Base-by-base conservation (phyloP, 2,888 invertebrate genomes). In the Epinotia bilunana region DNA sequence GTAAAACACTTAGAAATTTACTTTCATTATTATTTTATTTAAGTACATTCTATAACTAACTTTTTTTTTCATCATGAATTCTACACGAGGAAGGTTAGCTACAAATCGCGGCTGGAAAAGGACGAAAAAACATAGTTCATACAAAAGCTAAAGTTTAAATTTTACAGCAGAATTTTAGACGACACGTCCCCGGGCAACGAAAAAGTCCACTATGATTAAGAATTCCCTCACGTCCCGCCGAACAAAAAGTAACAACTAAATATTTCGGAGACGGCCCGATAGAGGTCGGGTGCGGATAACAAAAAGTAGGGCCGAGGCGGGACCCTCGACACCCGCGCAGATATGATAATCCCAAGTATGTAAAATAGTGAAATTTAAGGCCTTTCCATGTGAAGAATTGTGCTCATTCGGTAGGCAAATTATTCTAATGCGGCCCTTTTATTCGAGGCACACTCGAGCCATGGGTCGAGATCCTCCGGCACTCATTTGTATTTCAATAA, bases 341-440 rank as follows among this genome's bases (percentile, higher is more conserved):
- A 93, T 93, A 94, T 94, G 93, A 93, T 94, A 93, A 93, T 93
- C 92, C 92, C 89, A 83, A 90, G 90, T 92, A 94, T 93, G 93
- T 93, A 94, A 93, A 94, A 93, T 94, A 94, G 94, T 93, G 89
- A 93, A 94, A 93, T 94, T 93, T 93, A 93, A 93, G 92, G 91
- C 87, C 92, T 91, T 87, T 93, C 91, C 92, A 93, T 93, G 93
- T 94, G 93, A 94, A 94, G 93, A 93, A 94, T 93, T 93, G 93
- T 90, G 90, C 87, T 88, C 89, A 91, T 91, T 91, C 88, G 85
- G 87, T 84, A 86, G 87, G 87, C 91, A 92, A 94, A 93, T 94
- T 94, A 94, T 94, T 94, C 91, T 92, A 94, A 94, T 94, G 87
- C 84, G 88, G 86, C 91, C 93, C 93, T 89, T 94, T 94, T 94